Conservation (phyloP, 2,797 vertebrate species). For the Steatocranus sp. region DNA sequence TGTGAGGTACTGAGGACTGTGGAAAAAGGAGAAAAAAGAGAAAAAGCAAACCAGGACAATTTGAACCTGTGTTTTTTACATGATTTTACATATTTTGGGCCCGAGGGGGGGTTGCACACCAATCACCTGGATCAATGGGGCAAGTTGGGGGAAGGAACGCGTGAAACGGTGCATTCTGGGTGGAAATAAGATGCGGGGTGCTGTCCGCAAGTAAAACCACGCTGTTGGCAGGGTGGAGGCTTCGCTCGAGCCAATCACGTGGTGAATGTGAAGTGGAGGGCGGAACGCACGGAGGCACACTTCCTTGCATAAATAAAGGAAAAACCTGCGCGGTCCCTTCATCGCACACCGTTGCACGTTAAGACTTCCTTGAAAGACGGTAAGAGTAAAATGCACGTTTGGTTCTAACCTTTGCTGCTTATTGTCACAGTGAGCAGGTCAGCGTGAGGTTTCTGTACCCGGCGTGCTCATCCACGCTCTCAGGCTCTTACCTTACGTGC, state of each 20-base stretch:
- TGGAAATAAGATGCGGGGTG: constrained; percentile 88
- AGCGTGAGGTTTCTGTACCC: not conserved
- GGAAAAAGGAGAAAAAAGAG: not conserved
- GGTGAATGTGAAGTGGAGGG: constrained; percentile 63
- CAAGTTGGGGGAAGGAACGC: not conserved
- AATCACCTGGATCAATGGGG: constrained; percentile 3
- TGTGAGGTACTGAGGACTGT: not conserved
- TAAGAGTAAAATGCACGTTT: not conserved
- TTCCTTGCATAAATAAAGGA: constrained; percentile 55
- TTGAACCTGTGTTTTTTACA: not conserved
- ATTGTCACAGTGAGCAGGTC: not conserved
- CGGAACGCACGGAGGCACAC: constrained; percentile 72
- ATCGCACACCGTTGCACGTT: constrained; percentile 45
- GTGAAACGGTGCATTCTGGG: constrained; percentile 87
- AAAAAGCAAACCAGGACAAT: not conserved
- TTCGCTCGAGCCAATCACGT: constrained; percentile 75
- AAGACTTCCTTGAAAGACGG: constrained; percentile 16
- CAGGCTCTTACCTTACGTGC: not conserved
- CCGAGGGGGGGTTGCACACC: not conserved
- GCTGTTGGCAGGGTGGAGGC: constrained; percentile 66
- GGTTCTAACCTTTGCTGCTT: fast-evolving
- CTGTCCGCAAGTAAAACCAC: constrained; percentile 80
- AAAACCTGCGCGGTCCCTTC: constrained; percentile 28
- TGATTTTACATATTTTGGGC: not conserved
- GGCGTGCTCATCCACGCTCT: not conserved